phyloP scores from a whole-genome alignment of 2,888 invertebrate genomes.

The Megastigmus dorsalis region DNA sequence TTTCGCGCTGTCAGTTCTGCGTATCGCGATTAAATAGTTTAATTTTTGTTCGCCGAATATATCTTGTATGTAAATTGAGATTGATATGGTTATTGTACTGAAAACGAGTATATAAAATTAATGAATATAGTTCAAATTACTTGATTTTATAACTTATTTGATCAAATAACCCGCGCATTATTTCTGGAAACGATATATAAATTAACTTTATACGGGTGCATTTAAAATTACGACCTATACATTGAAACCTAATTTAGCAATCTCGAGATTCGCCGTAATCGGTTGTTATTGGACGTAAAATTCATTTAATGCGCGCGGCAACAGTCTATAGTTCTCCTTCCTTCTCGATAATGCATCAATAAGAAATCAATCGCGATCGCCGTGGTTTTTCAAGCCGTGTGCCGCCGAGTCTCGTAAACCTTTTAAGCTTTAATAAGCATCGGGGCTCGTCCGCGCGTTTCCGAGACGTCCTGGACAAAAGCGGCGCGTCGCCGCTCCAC shows the following conservation, averaged over 20 bases:
- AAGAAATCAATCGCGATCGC: background rate
- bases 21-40: too few relatives aligned
- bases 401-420: conserved; percentile 37
- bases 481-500: background rate
- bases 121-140: too few relatives aligned
- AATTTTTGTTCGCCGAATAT: too few relatives aligned
- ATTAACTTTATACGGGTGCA: background rate
- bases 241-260: background rate
- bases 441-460: conserved; percentile 14
- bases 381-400: conserved; percentile 27
- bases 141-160: too few relatives aligned
- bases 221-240: too few relatives aligned
- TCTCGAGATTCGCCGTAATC: background rate
- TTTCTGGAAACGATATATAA: too few relatives aligned
- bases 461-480: conserved; percentile 15
- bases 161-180: too few relatives aligned
- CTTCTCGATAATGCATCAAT: too few relatives aligned
- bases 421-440: conserved; percentile 41
- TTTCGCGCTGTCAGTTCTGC: too few relatives aligned
- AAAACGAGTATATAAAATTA: too few relatives aligned
- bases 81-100: too few relatives aligned
- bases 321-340: background rate
- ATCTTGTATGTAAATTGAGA: too few relatives aligned
- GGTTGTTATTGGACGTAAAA: background rate
- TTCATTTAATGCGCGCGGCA: background rate